Conservation (phyloP, 2,797 vertebrate genomes). For the Xiphophorus birchmanni region DNA sequence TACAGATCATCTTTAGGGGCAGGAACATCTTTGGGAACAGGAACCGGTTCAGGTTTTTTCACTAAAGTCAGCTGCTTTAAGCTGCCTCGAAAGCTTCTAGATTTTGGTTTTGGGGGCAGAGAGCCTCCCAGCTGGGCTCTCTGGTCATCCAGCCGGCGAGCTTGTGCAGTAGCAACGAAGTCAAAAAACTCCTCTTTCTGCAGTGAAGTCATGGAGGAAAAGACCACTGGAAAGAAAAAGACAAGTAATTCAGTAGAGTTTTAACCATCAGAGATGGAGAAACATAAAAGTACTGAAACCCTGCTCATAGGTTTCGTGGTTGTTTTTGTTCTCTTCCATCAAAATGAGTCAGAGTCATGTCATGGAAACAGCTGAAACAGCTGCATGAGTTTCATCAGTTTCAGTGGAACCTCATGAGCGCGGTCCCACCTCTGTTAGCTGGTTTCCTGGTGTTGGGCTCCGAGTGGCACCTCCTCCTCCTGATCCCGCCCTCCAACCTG, state of each 20-base stretch:
- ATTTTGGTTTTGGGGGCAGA: constrained; percentile 51
- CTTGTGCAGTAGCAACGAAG: constrained; percentile 84
- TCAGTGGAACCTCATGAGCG: neutral
- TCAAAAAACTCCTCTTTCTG: constrained; percentile 90
- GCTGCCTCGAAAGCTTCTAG: constrained; percentile 78
- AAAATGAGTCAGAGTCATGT: constrained; percentile 35
- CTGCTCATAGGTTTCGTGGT: neutral
- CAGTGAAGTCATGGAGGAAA: constrained; percentile 88
- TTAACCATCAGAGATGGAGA: neutral
- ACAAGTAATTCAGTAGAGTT: neutral
- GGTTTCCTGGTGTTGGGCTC: constrained; percentile 79
- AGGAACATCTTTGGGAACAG: constrained; percentile 75
- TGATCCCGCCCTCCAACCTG: constrained; percentile 58
- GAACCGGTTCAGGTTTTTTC: constrained; percentile 52
- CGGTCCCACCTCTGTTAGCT: constrained; percentile 67
- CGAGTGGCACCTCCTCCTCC: constrained; percentile 81
- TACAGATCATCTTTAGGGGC: constrained; percentile 86
- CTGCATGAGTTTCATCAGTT: constrained; percentile 12
- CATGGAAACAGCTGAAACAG: constrained; percentile 24
- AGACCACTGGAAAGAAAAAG: constrained; percentile 70
- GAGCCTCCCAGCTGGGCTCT: constrained; percentile 76
- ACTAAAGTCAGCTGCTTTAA: constrained; percentile 69
- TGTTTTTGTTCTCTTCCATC: constrained; percentile 16
- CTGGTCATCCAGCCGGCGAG: constrained; percentile 87
- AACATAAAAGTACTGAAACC: neutral